A percentile compares a stretch with the other conserved stretches of the same genome.
Evolutionary conservation across 2,113 vertebrate genomes (phyloP).

Genomic region (Platichthys flesus): DNA sequence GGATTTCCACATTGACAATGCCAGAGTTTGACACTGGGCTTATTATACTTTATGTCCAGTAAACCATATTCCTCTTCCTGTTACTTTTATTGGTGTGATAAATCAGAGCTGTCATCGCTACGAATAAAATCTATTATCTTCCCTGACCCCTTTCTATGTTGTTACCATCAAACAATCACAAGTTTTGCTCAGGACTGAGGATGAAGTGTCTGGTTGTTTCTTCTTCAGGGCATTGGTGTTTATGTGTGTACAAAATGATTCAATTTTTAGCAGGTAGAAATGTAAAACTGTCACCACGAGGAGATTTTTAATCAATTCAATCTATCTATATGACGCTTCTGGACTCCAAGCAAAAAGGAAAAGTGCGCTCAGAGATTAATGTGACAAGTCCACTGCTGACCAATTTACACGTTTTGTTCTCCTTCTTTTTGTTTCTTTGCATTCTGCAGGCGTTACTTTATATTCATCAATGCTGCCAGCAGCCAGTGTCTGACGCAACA

Average conservation of each 20-base stretch:
- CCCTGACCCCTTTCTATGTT: not conserved
- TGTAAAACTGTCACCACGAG: too few species aligned
- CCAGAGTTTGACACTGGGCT: not conserved
- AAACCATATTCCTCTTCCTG: conserved; percentile 17
- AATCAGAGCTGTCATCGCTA: conserved; percentile 12
- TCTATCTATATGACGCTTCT: too few species aligned
- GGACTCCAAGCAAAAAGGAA: too few species aligned
- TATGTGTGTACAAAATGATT: not conserved
- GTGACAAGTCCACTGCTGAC: too few species aligned
- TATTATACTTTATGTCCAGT: conserved; percentile 26
- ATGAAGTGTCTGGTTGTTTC: not conserved
- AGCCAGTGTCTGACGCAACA: too few species aligned
- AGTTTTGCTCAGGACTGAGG: not conserved
- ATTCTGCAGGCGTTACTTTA: not conserved
- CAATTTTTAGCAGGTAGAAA: not conserved
- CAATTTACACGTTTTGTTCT: too few species aligned
- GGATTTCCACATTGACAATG: conserved; percentile 21
- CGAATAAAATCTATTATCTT: not conserved
- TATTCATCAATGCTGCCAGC: too few species aligned
- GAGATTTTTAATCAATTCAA: too few species aligned
- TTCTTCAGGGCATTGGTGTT: not conserved
- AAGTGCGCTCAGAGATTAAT: too few species aligned
- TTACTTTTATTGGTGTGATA: conserved; percentile 38
- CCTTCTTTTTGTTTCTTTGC: too few species aligned
- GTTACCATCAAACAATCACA: not conserved